Percentiles rank a stretch among this genome's conserved stretches.
phyloP scores from a whole-genome alignment of 2,888 invertebrate species.

The Himalopsyche kuldschensis region DNA sequence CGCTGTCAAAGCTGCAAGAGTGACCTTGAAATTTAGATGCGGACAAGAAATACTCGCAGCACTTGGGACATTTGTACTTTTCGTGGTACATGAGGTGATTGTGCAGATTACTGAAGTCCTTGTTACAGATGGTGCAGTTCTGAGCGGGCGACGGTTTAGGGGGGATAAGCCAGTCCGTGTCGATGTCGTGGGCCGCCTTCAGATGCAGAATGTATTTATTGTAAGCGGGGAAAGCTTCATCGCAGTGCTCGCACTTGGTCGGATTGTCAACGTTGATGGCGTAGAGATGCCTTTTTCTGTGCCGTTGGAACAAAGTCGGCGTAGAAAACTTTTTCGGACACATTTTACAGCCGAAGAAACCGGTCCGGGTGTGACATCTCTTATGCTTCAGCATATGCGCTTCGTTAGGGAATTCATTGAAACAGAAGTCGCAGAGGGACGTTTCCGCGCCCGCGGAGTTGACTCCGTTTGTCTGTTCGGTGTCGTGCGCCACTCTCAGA shows the following conservation, averaged over 20 bases:
- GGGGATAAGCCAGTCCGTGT: conserved; percentile 55
- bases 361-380: conserved; percentile 51
- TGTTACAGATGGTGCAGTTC: conserved; percentile 53
- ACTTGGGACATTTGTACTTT: conserved; percentile 56
- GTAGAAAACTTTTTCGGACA: conserved; percentile 59
- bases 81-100: conserved; percentile 55
- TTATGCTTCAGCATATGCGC: conserved; percentile 51
- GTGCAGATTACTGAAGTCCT: conserved; percentile 53
- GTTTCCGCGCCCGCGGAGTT: conserved; percentile 47
- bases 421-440: conserved; percentile 56
- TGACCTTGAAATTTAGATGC: conserved; percentile 52
- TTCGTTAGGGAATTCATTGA: conserved; percentile 54
- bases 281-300: conserved; percentile 55
- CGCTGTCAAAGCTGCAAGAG: conserved; percentile 53
- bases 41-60: conserved; percentile 55
- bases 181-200: conserved; percentile 53
- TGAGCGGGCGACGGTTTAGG: conserved; percentile 54
- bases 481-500: conserved; percentile 51
- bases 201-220: conserved; percentile 58
- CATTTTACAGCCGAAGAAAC: conserved; percentile 56
- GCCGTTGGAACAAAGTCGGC: conserved; percentile 54
- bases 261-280: conserved; percentile 54
- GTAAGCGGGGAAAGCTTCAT: conserved; percentile 59
- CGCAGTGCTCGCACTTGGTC: conserved; percentile 56
- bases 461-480: conserved; percentile 45